Evolutionary conservation across 1,140 invertebrate genomes (phyloP), one percentile per base, ranked within the genome.

Genomic region (Drosophila kepulauana): DNA sequence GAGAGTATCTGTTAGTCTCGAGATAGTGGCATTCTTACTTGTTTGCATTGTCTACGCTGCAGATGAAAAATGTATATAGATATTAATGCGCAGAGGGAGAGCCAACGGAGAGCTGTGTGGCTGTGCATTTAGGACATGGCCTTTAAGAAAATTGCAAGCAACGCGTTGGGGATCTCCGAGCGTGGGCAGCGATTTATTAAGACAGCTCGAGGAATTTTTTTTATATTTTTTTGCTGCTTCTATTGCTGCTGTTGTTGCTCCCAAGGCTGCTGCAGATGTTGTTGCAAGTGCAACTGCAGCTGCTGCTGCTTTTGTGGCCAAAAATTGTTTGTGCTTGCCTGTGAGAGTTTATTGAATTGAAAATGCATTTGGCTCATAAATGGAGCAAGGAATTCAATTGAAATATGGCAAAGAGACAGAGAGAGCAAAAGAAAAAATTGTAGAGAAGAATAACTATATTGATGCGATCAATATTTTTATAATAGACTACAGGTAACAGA

Each of bases 41-140:
- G 62, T 78, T 78, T 78, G 76, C 76, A 78, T 65, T 78, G 76
- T 78, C 76, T 75, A 70, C 73, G 38, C 38, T 38, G 13, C 28
- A 67, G 68, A 77, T 77, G 77, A 77, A 73, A 73, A 79, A 79
- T 79, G 68, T 79, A 79, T 77, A 79, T 59, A 77, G 68, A 77
- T 76, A 79, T 79, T 79, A 79, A 79, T 77, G 62, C 63, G 54
- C 41, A 51, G 63, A 68, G 52, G 16, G 30, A 25, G 20, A 25
- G 20, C 20, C 20, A 25, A 35, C 45, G 41, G 35, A 62, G 57
- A 38, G 35, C 35, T 38, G 48, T 54, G 49, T 48, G 48, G 73
- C 63, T 79, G 20, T 25, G 73, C 77, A 64, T 58, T 64, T 63
- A 43, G 71, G 57, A 68, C 56, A 66, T 59, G 48, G 41, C 61